phyloP scores from a whole-genome alignment of 2,888 invertebrate species.

The Limnephilus auricula region DNA sequence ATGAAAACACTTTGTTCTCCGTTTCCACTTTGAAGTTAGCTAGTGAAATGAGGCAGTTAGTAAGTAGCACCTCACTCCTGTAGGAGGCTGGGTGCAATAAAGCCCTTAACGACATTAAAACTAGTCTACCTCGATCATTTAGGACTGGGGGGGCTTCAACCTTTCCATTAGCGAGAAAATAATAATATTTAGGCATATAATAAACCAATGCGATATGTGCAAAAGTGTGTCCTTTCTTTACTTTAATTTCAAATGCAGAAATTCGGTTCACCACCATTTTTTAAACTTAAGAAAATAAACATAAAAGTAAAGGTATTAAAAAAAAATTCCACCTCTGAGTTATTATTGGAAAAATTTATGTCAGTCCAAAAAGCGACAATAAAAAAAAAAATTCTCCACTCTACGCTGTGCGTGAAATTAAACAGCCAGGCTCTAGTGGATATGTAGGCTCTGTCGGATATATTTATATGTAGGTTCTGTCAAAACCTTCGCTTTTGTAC shows the following conservation, averaged over 20 bases:
- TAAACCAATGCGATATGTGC: no score
- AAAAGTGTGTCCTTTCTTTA: no score
- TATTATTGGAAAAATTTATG: not conserved
- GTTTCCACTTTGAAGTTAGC: slow-evolving; percentile 15
- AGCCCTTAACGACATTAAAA: slow-evolving; percentile 33
- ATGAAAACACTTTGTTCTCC: slow-evolving; percentile 20
- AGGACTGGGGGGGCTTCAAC: not conserved
- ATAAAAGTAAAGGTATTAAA: no score
- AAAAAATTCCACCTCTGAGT: not conserved
- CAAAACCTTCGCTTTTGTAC: not conserved
- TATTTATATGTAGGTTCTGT: not conserved
- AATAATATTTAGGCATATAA: not conserved
- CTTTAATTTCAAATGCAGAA: no score
- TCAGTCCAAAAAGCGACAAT: not conserved
- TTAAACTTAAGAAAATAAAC: no score
- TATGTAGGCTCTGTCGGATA: not conserved
- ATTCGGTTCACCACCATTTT: no score
- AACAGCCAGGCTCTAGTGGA: not conserved
- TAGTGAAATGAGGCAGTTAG: slow-evolving; percentile 5
- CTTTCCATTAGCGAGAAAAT: not conserved
- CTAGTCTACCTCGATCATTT: slow-evolving; percentile 15
- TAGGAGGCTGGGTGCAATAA: slow-evolving; percentile 10
- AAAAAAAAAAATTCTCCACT: not conserved
- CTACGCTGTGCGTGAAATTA: not conserved
- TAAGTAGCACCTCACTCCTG: not conserved